Base-by-base conservation (phyloP, 2,113 vertebrate genomes). In the Pygoscelis antarcticus region DNA sequence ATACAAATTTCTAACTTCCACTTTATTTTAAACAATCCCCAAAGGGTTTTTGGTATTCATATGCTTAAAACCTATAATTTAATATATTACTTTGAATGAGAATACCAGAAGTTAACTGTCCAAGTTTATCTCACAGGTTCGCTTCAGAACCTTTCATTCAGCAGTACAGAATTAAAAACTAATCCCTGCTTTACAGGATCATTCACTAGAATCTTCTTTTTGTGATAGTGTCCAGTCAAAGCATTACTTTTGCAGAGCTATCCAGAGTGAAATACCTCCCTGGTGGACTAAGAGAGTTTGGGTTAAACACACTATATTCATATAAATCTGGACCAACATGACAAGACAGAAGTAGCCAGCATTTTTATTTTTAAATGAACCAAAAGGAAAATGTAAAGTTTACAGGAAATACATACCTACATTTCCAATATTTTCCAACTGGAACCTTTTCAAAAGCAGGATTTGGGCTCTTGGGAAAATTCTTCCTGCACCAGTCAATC, bases 401-500 rank as follows among this genome's bases (percentile, higher is more conserved):
- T 46, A 83, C 9, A 57, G 49, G 34, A 68, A 95, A 96, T 89
- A 98, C 99, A 92, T 97, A 99, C 99, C 98, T 99, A 98, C 99
- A 99, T 98, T 98, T 99, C 99, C 99, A 99, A 58, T 99, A 99
- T 98, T 97, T 98, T 66, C 99, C 99, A 64, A 98, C 98, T 27
- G 98, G 86, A 76, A 99, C 98, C 96, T 99, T 99, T 94, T 99
- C 98, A 87, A 99, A 99, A 83, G 98, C 93, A 34, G 99, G 99
- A 12, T 99, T 97, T 46, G 99, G 99, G 93, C 99, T 99, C 96
- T 99, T 99, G 4, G 99, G 99, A 85, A 99, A 99, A 96, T 99
- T 99, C 96, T 99, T 99, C 82, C 99, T 98, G 96, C 99, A 99
- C 99, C 99, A 99, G 97, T 99, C 99, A 30, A 99, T 99, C 80